Base-by-base conservation (phyloP, 2,888 invertebrate species). In the Chamaedrilus cognettii region DNA sequence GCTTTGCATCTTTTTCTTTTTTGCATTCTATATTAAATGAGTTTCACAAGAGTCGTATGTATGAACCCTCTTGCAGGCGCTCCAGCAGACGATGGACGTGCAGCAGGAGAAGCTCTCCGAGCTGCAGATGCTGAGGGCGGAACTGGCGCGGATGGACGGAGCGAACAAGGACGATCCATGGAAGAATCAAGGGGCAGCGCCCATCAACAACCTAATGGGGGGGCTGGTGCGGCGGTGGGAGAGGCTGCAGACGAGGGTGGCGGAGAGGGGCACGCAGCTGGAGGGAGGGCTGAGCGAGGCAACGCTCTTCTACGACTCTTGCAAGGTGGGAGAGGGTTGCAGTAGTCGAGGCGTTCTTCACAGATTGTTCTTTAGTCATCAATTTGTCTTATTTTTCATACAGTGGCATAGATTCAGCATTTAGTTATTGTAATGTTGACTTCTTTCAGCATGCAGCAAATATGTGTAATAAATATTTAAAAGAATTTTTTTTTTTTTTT, bases 161-260 rank as follows among this genome's bases (percentile, higher is more conserved):
- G 88, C 99, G 65, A 98, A 98, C 83, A 97, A 98, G 86, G 97
- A 97, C 87, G 96, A 96, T 78, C 98, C 97, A 87, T 96, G 96
- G 78, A 98, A 99, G 86, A 99, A 98, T 84, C 98, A 98, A 81
- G 99, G 99, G 83, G 96, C 97, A 0, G 97, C 98, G 77, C 88
- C 98, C 32, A 98, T 99, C 81, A 99, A 98, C 87, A 99, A 99
- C 85, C 87, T 98, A 69, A 87, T 99, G 65, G 93, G 97, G 35
- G 95, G 96, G 66, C 95, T 98, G 0, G 97, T 97, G 84, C 97
- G 97, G 84, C 88, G 98, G 26, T 98, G 98, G 96, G 98, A 99
- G 85, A 88, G 97, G 59, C 94, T 99, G 1, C 94, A 96, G 0
- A 93, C 95, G 1, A 94, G 80, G 33, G 49, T n/a, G 3, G 58